Base-by-base conservation (phyloP, 2,113 vertebrate species). In the Alectura lathami region DNA sequence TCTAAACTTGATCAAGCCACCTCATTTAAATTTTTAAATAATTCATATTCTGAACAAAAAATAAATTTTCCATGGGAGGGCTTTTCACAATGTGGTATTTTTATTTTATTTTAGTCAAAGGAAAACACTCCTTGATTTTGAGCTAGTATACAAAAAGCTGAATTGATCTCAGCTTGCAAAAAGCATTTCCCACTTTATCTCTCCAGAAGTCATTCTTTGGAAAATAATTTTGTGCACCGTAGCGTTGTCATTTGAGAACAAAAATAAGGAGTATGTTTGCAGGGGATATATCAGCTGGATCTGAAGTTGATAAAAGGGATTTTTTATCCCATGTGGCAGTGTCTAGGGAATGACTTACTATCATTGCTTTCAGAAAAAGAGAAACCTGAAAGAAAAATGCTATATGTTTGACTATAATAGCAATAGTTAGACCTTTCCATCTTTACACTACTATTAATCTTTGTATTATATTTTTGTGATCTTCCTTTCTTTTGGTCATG, bases 351-450 rank as follows among this genome's bases (percentile, higher is more conserved):
- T 84, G 74, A 95, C 57, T 83, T 92, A 85, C 48, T 9, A 42
- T 29, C 50, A 13, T 59, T 91, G 75, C 45, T 86, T 96, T 93
- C 72, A 87, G 63, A 85, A 95, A 89, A 91, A 22, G 22, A 89
- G 70, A 95, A 96, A 89, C 24, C 57, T 87, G 53, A 83, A 80
- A 87, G 78, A 92, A 95, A 94, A 93, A 91, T 76, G 36, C 32
- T 87, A 82, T 90, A 54, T 38, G 53, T 85, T 84, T 84, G 75
- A 56, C 70, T 85, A 20, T 51, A 92, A 95, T 83, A 85, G 74
- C 4, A 5, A 56, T 30, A 76, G 82, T 76, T 93, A 85, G 64
- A 90, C 29, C 36, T 89, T 92, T 68, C 60, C 32, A 70, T 81
- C 53, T 51, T 87, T 72, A 87, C 84, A 32, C 36, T 83, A 18